Base-by-base conservation (phyloP, 2,113 vertebrate genomes). In the Empidonax traillii region DNA sequence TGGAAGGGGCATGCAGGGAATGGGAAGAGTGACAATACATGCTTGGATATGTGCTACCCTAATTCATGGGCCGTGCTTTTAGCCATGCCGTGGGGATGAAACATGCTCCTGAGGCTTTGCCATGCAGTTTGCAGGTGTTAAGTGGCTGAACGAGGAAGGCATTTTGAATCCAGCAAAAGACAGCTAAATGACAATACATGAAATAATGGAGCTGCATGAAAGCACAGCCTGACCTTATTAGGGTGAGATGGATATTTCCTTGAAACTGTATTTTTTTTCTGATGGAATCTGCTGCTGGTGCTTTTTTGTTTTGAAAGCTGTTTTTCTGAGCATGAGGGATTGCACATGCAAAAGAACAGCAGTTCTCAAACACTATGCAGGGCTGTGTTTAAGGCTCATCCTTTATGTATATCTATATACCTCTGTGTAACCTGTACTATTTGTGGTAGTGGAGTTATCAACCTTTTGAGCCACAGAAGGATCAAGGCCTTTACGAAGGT, bases 301-400 rank as follows among this genome's bases (percentile, higher is more conserved):
- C 16, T 51, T 20, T 30, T 10, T 6, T 63, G 18, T 33, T 81
- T 73, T 63, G 65, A 51, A 91, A 65, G 49, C 14, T 61, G 3
- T 47, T 66, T 58, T 89, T 83, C 28, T 77, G 68, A 78, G 41
- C 17, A 2, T 39, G 55, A 47, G 43, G 49, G 35, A 41, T 46
- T 1, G 1, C 0, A 2, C 1, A 0, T 58, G 51, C 19, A 24
- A 62, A 74, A 41, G 72, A 77, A 3, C 2, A 6, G 30, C 35
- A 43, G 30, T 68, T 88, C 77, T 91, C 46, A 44, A 23, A 77
- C 21, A 18, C 3, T 0, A 1, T 52, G 56, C 35, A 69, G 71
- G 47, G 7, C 55, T 81, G 2, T n/a, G 17, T 76, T 55, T 83
- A 44, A 69, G 19, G 18, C 21, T 82, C 8, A 47, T 81, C 30